Evolutionary conservation across 2,888 invertebrate genomes (phyloP).

Genomic region (Ellobium chinense): DNA sequence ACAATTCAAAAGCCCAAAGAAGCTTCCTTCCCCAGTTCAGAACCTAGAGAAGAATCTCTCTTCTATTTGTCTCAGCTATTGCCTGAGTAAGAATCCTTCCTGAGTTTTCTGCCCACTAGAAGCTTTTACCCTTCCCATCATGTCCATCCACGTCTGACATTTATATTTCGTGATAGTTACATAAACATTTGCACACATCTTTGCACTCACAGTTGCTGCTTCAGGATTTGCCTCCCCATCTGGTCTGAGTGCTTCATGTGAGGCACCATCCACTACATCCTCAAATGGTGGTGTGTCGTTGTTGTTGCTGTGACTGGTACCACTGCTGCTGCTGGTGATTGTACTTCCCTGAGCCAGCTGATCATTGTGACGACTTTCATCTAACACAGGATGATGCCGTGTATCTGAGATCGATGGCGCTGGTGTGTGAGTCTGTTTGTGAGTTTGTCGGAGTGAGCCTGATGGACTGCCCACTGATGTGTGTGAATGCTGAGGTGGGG

Average conservation of each 20-base stretch:
- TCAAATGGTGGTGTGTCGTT: background rate
- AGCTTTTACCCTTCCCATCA: too few relatives aligned
- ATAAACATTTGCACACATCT: too few relatives aligned
- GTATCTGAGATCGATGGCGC: background rate
- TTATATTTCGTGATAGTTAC: too few relatives aligned
- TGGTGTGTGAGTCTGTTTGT: background rate
- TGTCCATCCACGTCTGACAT: too few relatives aligned
- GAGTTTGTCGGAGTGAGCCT: background rate
- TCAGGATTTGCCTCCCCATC: conserved; percentile 11
- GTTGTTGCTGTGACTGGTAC: conserved; percentile 22
- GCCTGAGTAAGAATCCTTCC: too few relatives aligned
- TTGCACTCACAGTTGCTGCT: conserved; percentile 15
- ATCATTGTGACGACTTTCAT: background rate
- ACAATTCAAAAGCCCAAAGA: too few relatives aligned
- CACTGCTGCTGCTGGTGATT: background rate
- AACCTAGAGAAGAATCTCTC: too few relatives aligned
- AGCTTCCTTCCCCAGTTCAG: too few relatives aligned
- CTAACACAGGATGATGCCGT: background rate
- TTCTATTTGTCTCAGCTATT: too few relatives aligned
- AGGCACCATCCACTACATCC: background rate
- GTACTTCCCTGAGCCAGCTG: conserved; percentile 7
- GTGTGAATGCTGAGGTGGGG: background rate
- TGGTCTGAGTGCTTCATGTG: background rate
- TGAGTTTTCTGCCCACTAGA: too few relatives aligned
- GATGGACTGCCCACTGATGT: background rate